These are phyloP conservation scores for Therioaphis trifolii DNA, from an alignment of 2,888 invertebrate genomes.

Conservation along the genomic window DNA sequence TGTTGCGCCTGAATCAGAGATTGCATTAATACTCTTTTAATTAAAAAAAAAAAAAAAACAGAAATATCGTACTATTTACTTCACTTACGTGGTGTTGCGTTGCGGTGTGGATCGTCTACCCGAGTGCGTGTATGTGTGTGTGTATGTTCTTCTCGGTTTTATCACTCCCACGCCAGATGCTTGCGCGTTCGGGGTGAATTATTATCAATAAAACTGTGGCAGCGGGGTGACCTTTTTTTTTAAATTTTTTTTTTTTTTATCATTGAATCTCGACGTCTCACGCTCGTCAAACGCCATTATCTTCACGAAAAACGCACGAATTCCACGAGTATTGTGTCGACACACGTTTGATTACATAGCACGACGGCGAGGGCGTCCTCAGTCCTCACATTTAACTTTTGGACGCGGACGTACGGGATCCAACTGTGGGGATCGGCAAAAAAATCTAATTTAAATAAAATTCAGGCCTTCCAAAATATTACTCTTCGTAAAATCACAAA, in stretches of 20 bases:
- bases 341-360: not conserved
- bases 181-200: slow-evolving; percentile 23
- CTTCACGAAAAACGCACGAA: not conserved
- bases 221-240: not conserved
- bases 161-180: not conserved
- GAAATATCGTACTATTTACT: no score
- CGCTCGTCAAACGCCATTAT: not conserved
- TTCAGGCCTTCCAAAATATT: no score
- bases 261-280: not conserved
- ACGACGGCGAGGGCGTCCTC: not conserved
- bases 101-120: no score
- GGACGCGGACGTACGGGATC: no score
- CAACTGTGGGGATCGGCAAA: no score
- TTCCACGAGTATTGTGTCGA: not conserved
- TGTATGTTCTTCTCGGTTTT: not conserved
- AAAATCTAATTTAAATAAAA: no score
- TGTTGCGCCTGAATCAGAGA: no score
- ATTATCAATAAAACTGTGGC: not conserved
- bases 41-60: no score
- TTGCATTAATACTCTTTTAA: no score
- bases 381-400: no score
- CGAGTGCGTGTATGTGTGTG: not conserved
- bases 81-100: no score
- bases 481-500: no score
- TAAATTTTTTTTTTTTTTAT: not conserved